Base-by-base conservation (phyloP, 2,888 invertebrate species). In the Fabriciana adippe region DNA sequence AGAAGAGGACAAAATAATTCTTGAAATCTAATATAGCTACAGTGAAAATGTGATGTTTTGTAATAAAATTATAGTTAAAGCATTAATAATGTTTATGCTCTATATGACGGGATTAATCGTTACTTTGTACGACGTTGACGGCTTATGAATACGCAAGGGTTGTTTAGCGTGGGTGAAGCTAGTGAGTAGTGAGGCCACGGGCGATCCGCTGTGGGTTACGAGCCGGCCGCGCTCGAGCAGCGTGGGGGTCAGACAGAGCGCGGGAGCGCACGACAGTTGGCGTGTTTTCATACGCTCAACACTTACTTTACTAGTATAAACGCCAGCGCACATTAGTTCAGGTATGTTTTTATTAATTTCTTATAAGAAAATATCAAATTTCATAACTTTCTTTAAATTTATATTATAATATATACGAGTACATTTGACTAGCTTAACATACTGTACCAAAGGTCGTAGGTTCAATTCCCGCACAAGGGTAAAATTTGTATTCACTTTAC, bases 111-210 rank as follows among this genome's bases (percentile, higher is more conserved):
- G 51, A 61, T 65, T 61, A 69, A 65, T 60, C 26, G 69, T 56
- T 47, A 57, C 15, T 47, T 35, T 51, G 16, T 61, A 79, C 82
- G 81, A 85, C 75, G 84, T 80, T 80, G 69, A 81, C 79, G 80
- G 79, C 84, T 82, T 84, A 86, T 90, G 88, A 85, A 87, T 89
- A 88, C 84, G 90, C 83, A 88, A 91, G 92, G 92, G 91, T 89
- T 91, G 84, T 81, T 81, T 81, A 73, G 71, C 72, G 67, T 74
- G 75, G 77, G 79, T 76, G 79, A 76, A 76, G 72, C 50, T 26
- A 78, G 74, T 73, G 85, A 83, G 87, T 26, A 78, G 74, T 73
- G 85, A 84, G 87, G 87, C 88, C 87, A 88, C 87, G 86, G 82
- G 86, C 81, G 81, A 81, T 86, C 87, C 50, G 50, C 86, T 85